These are phyloP conservation scores for Fabriciana adippe DNA, from an alignment of 2,888 invertebrate genomes.

Conservation along the genomic window DNA sequence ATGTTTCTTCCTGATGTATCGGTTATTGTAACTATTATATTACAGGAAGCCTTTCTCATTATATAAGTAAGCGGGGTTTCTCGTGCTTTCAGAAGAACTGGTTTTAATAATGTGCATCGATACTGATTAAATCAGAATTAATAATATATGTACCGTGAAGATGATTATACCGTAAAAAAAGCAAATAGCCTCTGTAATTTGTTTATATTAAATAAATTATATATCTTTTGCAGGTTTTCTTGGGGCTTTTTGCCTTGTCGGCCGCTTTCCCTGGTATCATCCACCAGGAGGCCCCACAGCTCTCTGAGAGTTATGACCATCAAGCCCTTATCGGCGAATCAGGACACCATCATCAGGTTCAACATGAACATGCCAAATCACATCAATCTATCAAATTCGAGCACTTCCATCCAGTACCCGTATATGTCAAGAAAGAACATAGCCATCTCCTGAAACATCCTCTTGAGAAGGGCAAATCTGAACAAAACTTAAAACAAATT, in stretches of 20 bases:
- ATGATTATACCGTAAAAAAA: neutral
- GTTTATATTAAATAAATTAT: neutral
- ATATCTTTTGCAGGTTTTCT: slow-evolving; percentile 64
- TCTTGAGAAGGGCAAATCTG: slow-evolving; percentile 83
- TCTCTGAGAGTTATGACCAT: slow-evolving; percentile 67
- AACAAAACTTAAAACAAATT: slow-evolving; percentile 82
- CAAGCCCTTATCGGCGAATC: slow-evolving; percentile 70
- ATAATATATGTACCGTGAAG: slow-evolving; percentile 5
- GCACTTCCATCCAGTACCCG: slow-evolving; percentile 87
- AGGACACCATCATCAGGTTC: slow-evolving; percentile 83
- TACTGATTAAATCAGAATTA: slow-evolving; percentile 5
- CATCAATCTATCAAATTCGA: slow-evolving; percentile 87
- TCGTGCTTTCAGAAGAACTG: slow-evolving; percentile 51
- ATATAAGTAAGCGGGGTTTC: slow-evolving; percentile 57
- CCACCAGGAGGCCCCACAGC: slow-evolving; percentile 70
- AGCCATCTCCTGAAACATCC: slow-evolving; percentile 85
- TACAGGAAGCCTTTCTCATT: slow-evolving; percentile 64
- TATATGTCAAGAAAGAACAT: slow-evolving; percentile 86
- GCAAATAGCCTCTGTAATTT: neutral
- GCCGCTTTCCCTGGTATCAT: slow-evolving; percentile 73
- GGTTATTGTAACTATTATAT: slow-evolving; percentile 38
- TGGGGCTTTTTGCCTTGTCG: slow-evolving; percentile 74
- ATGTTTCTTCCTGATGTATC: slow-evolving; percentile 54
- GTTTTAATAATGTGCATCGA: slow-evolving; percentile 46
- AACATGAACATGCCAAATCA: slow-evolving; percentile 86